A percentile compares a stretch with the other conserved stretches of the same genome.
phyloP scores from a whole-genome alignment of 2,113 vertebrate species.

The Turnix velox region DNA sequence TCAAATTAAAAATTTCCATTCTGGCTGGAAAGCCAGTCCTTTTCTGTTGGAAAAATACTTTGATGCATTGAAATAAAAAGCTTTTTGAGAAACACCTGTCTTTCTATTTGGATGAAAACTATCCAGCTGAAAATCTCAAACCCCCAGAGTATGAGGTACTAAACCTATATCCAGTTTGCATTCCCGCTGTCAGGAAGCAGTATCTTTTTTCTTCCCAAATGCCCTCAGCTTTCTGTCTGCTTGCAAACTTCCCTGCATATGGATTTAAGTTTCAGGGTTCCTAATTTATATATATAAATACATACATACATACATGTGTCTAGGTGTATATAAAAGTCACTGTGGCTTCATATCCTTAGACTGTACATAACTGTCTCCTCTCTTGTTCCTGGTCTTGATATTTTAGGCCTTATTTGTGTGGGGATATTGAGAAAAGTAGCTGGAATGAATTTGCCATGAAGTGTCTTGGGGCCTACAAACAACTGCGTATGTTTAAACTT shows the following conservation, averaged over 20 bases:
- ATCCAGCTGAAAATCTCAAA: slow-evolving; percentile 15
- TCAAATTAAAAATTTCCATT: slow-evolving; percentile 51
- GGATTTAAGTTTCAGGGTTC: slow-evolving; percentile 13
- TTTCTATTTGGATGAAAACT: slow-evolving; percentile 29
- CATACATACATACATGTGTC: background rate
- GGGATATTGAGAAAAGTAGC: slow-evolving; percentile 55
- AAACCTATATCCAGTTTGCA: background rate
- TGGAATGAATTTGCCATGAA: slow-evolving; percentile 42
- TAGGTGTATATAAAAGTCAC: slow-evolving; percentile 9
- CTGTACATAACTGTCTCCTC: slow-evolving; percentile 9
- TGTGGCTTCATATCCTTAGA: slow-evolving; percentile 6
- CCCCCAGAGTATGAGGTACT: background rate
- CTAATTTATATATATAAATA: background rate
- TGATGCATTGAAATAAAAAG: background rate
- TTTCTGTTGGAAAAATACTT: slow-evolving; percentile 39
- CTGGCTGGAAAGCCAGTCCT: background rate
- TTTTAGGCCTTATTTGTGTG: slow-evolving; percentile 28
- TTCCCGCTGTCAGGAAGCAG: background rate
- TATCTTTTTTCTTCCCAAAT: slow-evolving; percentile 10
- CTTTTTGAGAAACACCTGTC: slow-evolving; percentile 27
- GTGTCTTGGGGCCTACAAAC: slow-evolving; percentile 53
- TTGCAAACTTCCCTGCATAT: background rate
- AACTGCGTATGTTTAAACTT: slow-evolving; percentile 46
- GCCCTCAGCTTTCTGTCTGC: slow-evolving; percentile 4
- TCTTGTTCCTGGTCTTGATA: slow-evolving; percentile 14